These are phyloP conservation scores for Eublepharis macularius DNA, from an alignment of 2,113 vertebrate genomes.

Conservation along the genomic window DNA sequence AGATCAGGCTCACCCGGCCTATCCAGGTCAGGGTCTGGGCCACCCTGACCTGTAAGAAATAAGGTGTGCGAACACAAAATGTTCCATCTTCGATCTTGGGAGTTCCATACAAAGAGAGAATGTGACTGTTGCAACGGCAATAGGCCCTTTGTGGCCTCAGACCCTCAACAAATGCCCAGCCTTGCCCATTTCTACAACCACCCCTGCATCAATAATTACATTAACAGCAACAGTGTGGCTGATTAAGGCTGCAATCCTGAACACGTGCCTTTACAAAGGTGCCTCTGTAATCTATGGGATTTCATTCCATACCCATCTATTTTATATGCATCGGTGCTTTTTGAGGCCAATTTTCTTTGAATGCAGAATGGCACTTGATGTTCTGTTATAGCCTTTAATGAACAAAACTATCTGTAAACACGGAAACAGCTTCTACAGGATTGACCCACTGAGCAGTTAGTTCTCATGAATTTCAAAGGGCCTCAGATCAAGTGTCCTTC, in stretches of 20 bases:
- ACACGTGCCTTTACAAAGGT: neutral
- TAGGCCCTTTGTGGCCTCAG: too few relatives aligned
- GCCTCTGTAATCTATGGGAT: neutral
- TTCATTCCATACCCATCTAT: neutral
- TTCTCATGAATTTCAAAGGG: neutral
- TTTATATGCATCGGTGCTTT: neutral
- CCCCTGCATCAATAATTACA: neutral
- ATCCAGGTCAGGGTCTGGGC: too few relatives aligned
- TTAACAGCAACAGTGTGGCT: neutral
- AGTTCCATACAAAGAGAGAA: too few relatives aligned
- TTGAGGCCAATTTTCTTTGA: neutral
- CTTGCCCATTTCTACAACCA: neutral
- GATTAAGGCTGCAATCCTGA: neutral
- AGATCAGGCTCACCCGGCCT: too few relatives aligned
- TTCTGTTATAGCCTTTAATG: constrained; percentile 1
- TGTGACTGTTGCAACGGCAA: too few relatives aligned
- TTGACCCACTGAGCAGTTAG: fast-evolving
- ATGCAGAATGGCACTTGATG: constrained; percentile 3
- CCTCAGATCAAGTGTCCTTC: neutral
- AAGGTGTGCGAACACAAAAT: too few relatives aligned
- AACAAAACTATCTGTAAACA: neutral
- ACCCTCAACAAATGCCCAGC: neutral
- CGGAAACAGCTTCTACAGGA: neutral
- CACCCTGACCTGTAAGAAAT: too few relatives aligned
- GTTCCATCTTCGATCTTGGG: too few relatives aligned